These are phyloP conservation scores for Cryptomyrus ogoouensis DNA, from an alignment of 2,113 vertebrate species.

Conservation along the genomic window DNA sequence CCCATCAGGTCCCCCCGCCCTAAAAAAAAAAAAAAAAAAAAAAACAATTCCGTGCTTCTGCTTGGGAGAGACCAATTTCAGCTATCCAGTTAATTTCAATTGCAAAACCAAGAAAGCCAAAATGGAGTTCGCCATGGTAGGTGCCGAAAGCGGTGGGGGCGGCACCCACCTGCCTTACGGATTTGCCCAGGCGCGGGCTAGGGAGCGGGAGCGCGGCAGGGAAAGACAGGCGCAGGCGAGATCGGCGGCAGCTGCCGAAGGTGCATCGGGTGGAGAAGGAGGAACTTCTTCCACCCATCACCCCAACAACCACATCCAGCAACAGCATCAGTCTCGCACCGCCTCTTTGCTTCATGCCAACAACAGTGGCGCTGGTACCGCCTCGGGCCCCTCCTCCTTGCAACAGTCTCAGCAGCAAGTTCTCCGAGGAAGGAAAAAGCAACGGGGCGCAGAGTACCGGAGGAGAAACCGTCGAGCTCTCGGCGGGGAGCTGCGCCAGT, in stretches of 20 bases:
- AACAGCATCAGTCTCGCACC: constrained; percentile 67
- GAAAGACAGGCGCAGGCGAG: constrained; percentile 65
- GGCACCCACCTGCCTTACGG: constrained; percentile 92
- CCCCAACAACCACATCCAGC: constrained; percentile 65
- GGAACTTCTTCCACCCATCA: constrained; percentile 34
- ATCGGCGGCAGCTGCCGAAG: constrained; percentile 61
- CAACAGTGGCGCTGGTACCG: constrained; percentile 57
- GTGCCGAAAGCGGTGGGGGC: constrained; percentile 87
- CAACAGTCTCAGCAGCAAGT: constrained; percentile 50
- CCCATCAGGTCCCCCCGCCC: not conserved
- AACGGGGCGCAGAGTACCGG: constrained; percentile 61
- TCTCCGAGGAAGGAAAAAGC: constrained; percentile 62
- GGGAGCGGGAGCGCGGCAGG: constrained; percentile 79
- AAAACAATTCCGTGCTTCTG: not conserved
- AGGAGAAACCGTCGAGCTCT: constrained; percentile 57
- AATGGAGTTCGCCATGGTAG: constrained; percentile 99
- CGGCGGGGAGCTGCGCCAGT: constrained; percentile 76
- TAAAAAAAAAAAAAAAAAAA: not conserved
- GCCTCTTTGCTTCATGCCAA: constrained; percentile 58
- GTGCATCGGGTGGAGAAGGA: constrained; percentile 46
- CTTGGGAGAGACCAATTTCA: constrained; percentile 10
- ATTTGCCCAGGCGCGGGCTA: constrained; percentile 73
- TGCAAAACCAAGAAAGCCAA: constrained; percentile 35
- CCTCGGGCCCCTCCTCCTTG: constrained; percentile 56
- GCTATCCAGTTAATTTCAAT: constrained; percentile 24